Conservation (phyloP, 2,113 vertebrate genomes). For the Lepus europaeus region DNA sequence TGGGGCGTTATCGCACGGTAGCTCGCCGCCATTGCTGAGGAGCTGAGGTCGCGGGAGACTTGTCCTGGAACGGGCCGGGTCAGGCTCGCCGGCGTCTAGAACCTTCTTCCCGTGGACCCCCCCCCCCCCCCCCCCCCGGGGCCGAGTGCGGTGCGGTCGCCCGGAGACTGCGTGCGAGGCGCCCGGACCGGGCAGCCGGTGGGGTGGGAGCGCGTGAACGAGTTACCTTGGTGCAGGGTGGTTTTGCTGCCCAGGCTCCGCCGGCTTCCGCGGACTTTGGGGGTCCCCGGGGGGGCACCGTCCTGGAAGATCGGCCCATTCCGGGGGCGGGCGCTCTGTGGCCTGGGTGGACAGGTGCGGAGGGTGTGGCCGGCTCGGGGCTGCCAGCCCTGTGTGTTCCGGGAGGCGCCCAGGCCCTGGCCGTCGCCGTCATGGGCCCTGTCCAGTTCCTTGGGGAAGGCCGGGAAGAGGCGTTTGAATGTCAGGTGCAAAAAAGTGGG, state of each 20-base stretch:
- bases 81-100: fast-evolving
- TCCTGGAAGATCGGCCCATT: too few species aligned
- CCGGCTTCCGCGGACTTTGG: too few species aligned
- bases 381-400: fast-evolving
- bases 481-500: neutral
- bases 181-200: too few species aligned
- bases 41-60: neutral
- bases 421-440: neutral
- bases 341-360: fast-evolving
- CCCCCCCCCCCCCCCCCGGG: too few species aligned
- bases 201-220: too few species aligned
- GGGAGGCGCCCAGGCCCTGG: neutral
- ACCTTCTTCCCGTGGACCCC: fast-evolving
- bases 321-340: fast-evolving
- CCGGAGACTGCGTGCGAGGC: too few species aligned
- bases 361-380: neutral
- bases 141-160: fast-evolving
- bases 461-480: neutral
- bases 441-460: neutral
- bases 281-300: too few species aligned
- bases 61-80: too few species aligned
- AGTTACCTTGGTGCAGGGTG: too few species aligned
- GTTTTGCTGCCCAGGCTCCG: too few species aligned
- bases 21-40: too few species aligned
- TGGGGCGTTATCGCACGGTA: too few species aligned